phyloP scores from a whole-genome alignment of 2,888 invertebrate species.

The Serrognathus titanus region DNA sequence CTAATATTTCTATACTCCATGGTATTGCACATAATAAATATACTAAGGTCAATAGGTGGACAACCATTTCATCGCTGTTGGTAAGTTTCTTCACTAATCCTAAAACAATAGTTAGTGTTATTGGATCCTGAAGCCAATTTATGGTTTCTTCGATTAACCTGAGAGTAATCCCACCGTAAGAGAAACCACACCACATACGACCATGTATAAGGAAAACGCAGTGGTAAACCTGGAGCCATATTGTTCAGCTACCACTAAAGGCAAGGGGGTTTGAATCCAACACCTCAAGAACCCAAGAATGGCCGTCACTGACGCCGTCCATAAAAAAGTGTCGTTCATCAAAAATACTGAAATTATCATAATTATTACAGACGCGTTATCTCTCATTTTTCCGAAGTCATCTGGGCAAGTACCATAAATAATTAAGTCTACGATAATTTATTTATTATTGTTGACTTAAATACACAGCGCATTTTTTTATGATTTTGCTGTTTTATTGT shows the following conservation, averaged over 20 bases:
- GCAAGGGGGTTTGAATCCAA: constrained; percentile 66
- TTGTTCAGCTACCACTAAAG: constrained; percentile 67
- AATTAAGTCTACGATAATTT: not conserved
- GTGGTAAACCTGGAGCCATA: constrained; percentile 68
- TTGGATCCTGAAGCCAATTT: constrained; percentile 42
- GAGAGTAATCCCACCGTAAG: constrained; percentile 66
- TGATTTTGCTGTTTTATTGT: too few relatives aligned
- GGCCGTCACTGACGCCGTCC: constrained; percentile 58
- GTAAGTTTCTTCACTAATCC: constrained; percentile 62
- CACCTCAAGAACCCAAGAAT: constrained; percentile 67
- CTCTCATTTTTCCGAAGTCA: not conserved
- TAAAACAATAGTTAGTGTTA: constrained; percentile 41
- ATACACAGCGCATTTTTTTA: too few relatives aligned
- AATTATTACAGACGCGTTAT: not conserved
- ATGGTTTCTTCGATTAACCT: constrained; percentile 54
- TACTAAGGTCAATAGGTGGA: constrained; percentile 63
- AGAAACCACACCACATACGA: constrained; percentile 66
- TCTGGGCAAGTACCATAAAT: not conserved
- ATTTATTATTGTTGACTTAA: too few relatives aligned
- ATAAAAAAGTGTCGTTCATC: constrained; percentile 54
- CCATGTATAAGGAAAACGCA: constrained; percentile 69
- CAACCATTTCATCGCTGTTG: constrained; percentile 62
- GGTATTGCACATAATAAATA: constrained; percentile 65
- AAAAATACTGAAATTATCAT: constrained; percentile 52
- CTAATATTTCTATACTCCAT: constrained; percentile 60